phyloP scores from a whole-genome alignment of 2,888 invertebrate species.

The Gari tellinella region DNA sequence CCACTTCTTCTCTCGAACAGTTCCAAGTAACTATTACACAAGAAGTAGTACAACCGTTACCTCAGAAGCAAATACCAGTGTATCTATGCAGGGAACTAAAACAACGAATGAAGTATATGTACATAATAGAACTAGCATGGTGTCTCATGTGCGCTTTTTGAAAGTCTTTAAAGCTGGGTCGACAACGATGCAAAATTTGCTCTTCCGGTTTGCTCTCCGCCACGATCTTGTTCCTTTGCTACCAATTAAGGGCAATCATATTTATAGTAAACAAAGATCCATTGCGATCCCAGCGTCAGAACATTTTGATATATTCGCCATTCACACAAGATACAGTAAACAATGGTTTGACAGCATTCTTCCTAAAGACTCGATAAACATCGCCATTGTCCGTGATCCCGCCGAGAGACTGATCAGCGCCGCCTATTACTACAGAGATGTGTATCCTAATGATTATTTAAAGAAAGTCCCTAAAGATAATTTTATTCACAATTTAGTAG shows the following conservation, averaged over 20 bases:
- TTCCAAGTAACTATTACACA: too few relatives aligned
- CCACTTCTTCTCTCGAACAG: too few relatives aligned
- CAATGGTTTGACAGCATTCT: slow-evolving; percentile 34
- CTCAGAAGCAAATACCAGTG: too few relatives aligned
- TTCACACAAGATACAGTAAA: slow-evolving; percentile 46
- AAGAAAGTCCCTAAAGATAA: slow-evolving; percentile 10
- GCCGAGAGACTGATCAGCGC: slow-evolving; percentile 44
- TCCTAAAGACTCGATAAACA: slow-evolving; percentile 53
- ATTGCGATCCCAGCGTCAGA: slow-evolving; percentile 17
- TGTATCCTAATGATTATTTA: slow-evolving; percentile 1
- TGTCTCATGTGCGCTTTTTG: slow-evolving; percentile 51
- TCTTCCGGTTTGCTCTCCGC: slow-evolving; percentile 55
- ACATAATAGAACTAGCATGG: too few relatives aligned
- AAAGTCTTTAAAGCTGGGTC: slow-evolving; percentile 64
- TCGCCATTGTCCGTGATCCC: slow-evolving; percentile 61
- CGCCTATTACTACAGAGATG: slow-evolving; percentile 37
- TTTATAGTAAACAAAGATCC: slow-evolving; percentile 12
- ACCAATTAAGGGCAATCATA: slow-evolving; percentile 19
- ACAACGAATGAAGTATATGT: too few relatives aligned
- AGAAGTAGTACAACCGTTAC: too few relatives aligned
- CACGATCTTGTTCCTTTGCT: slow-evolving; percentile 51
- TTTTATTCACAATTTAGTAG: slow-evolving; percentile 26
- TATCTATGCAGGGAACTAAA: too few relatives aligned
- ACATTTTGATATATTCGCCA: slow-evolving; percentile 54
- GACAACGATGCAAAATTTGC: slow-evolving; percentile 53